Conservation (phyloP, 2,797 vertebrate genomes). For the Dryobates pubescens region DNA sequence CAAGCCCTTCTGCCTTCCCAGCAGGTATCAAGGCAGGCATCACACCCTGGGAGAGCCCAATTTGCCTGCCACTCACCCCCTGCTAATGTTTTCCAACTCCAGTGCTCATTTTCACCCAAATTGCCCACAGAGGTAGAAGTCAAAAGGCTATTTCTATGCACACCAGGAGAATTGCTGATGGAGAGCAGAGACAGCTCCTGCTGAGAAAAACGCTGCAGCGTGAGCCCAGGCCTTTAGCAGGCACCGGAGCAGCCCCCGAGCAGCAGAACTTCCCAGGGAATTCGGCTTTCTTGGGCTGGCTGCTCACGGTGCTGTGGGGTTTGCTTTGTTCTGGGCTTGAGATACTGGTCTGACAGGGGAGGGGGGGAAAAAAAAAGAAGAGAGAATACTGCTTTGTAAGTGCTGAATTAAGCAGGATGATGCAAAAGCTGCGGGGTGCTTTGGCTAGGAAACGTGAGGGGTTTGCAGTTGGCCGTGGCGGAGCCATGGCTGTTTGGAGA, state of each 20-base stretch:
- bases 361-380: background rate
- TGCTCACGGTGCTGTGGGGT: background rate
- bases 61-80: background rate
- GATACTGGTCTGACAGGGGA: background rate
- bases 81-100: background rate
- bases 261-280: background rate
- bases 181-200: slow-evolving; percentile 19
- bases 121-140: slow-evolving; percentile 6
- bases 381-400: background rate
- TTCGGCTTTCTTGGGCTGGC: background rate
- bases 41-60: background rate
- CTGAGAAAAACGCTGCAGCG: background rate
- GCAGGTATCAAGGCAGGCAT: background rate
- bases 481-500: slow-evolving; percentile 45
- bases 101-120: slow-evolving; percentile 38
- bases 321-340: slow-evolving; percentile 37
- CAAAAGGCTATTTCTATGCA: slow-evolving; percentile 38
- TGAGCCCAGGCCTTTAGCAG: slow-evolving; percentile 19
- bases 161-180: background rate
- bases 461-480: background rate
- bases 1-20: background rate
- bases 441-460: background rate
- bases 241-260: background rate
- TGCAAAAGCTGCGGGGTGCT: slow-evolving; percentile 41
- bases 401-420: slow-evolving; percentile 40